Evolutionary conservation across 2,797 vertebrate species (phyloP), one percentile per base, ranked within the genome.

Genomic region (Muscicapa comitata): DNA sequence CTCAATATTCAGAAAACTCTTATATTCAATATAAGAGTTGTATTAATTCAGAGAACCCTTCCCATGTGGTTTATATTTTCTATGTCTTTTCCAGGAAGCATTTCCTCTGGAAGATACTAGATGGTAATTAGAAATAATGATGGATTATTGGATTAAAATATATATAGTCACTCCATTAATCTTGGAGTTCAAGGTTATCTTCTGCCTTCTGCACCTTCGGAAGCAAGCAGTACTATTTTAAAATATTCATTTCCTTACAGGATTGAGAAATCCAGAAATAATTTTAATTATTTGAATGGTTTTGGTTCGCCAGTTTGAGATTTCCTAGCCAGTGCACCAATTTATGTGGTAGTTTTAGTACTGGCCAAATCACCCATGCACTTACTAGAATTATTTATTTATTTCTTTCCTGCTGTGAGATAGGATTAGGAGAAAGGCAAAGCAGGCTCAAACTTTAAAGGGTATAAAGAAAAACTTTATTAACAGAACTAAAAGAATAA

Each of bases 101-200:
- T 79, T 92, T 82, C 24, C 10, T 86, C 62, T 89, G 33, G 24
- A 89, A 85, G 24, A 42, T 24, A 45, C 15, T 54, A 57, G 47
- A 89, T 53, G 3, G 6, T 93, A 66, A 78, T 86, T 90, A 88
- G 86, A 75, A 86, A 81, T 78, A 84, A 31, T 71, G 43, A 71
- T 91, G 74, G 81, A 51, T 94, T 70, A 68, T 81, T 94, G 82
- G 55, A 80, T 47, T 87, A 92, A 90, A 94, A 72, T 58, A 50
- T 35, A 55, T 1, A 0, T 40, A 73, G 26, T 61, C 90, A 58
- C 21, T 82, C 20, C 54, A 17, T 75, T 79, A 86, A 20, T 63
- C n/a, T 72, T 74, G 15, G 33, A 67, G 38, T 93, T 90, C 85
- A 92, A 29, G 79, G 88, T 7, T 63, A 40, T 94, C 47, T 88